phyloP scores from a whole-genome alignment of 2,113 vertebrate genomes.

The Alethe castanea region DNA sequence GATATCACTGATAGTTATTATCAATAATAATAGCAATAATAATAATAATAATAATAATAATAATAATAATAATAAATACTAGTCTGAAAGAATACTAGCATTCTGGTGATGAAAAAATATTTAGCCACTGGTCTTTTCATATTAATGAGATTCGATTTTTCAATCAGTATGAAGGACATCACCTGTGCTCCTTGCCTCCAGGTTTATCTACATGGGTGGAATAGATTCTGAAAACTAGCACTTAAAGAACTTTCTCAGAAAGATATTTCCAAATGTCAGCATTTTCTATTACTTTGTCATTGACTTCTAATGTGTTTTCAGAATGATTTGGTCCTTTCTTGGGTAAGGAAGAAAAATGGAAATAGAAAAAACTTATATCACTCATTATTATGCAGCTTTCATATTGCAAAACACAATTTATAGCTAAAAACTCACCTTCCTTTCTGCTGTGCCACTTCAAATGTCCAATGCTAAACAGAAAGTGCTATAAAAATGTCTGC shows the following conservation, averaged over 20 bases:
- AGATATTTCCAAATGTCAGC: constrained; percentile 68
- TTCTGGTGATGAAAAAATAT: neutral
- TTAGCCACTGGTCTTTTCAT: neutral
- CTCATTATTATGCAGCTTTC: constrained; percentile 74
- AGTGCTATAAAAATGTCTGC: constrained; percentile 76
- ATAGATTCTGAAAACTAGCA: constrained; percentile 46
- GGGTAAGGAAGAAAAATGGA: constrained; percentile 73
- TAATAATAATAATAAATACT: neutral
- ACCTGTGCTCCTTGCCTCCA: constrained; percentile 34
- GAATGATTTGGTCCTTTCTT: constrained; percentile 70
- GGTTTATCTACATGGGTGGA: constrained; percentile 20
- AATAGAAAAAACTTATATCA: constrained; percentile 52
- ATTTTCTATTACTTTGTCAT: constrained; percentile 77
- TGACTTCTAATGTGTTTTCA: constrained; percentile 72
- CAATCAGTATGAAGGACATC: constrained; percentile 28
- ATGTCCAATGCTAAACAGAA: constrained; percentile 71
- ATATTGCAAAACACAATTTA: constrained; percentile 75
- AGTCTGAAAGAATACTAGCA: neutral
- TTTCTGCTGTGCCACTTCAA: constrained; percentile 67
- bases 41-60: neutral
- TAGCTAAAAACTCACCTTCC: constrained; percentile 56
- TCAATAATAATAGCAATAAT: neutral
- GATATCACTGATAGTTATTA: neutral
- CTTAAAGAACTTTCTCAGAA: constrained; percentile 59
- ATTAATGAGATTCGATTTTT: constrained; percentile 51